phyloP scores from a whole-genome alignment of 2,797 vertebrate species.

The Dipus sagitta region DNA sequence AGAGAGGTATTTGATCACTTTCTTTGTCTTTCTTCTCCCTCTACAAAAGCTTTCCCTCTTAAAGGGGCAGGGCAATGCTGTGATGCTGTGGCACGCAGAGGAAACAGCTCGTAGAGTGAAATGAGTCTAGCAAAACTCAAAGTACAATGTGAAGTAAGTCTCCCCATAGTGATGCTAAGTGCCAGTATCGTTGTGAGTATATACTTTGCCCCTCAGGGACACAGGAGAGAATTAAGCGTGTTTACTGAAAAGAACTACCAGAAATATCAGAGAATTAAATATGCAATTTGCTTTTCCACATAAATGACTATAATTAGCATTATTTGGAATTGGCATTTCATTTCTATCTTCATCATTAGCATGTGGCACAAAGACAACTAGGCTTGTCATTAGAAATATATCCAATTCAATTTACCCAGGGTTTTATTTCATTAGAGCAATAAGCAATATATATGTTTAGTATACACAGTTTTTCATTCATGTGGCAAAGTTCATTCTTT shows the following conservation, averaged over 20 bases:
- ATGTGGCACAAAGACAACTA: conserved; percentile 57
- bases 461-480: neutral
- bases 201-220: neutral
- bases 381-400: conserved; percentile 47
- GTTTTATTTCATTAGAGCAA: conserved; percentile 57
- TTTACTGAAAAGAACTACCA: neutral
- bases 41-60: neutral
- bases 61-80: neutral
- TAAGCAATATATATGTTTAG: conserved; percentile 46
- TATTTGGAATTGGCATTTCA: conserved; percentile 67
- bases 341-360: conserved; percentile 56
- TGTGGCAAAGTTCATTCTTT: neutral
- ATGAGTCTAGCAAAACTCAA: neutral
- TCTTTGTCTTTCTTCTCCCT: neutral
- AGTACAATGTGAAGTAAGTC: neutral
- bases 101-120: neutral
- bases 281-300: conserved; percentile 40
- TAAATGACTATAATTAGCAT: conserved; percentile 61
- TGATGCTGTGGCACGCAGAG: neutral
- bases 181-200: neutral
- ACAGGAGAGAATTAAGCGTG: neutral
- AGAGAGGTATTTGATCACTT: neutral
- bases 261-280: conserved; percentile 49
- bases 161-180: neutral
- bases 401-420: conserved; percentile 59